A percentile compares a stretch with the other conserved stretches of the same genome.
Conservation (phyloP, 2,888 invertebrate genomes). For the Netelia fuscicornis region DNA sequence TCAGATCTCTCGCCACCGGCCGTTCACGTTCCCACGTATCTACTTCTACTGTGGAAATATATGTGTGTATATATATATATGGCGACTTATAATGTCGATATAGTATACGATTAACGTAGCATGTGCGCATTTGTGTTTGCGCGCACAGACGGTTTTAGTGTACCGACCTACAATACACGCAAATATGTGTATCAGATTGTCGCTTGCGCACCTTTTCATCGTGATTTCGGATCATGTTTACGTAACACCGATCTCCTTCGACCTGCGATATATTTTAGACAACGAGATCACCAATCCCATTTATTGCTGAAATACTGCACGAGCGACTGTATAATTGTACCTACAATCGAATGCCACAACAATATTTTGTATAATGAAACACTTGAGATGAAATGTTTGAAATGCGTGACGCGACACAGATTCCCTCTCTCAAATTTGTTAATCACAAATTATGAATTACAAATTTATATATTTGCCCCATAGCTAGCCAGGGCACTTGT, state of each 20-base stretch:
- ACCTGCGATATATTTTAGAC: slow-evolving; percentile 24
- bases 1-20: slow-evolving; percentile 55
- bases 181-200: slow-evolving; percentile 56
- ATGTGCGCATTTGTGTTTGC: not conserved
- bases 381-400: not conserved
- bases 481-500: no score
- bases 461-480: no score
- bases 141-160: not conserved
- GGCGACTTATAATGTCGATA: not conserved
- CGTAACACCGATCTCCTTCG: slow-evolving; percentile 48
- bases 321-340: slow-evolving; percentile 30
- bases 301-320: not conserved
- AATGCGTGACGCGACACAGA: not conserved
- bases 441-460: no score
- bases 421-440: no score
- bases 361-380: not conserved
- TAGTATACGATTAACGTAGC: slow-evolving; percentile 8
- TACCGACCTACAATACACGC: slow-evolving; percentile 20
- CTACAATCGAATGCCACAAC: slow-evolving; percentile 10
- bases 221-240: slow-evolving; percentile 58
- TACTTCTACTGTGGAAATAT: not conserved
- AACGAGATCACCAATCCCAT: slow-evolving; percentile 37
- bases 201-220: slow-evolving; percentile 55
- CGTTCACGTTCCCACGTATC: slow-evolving; percentile 51
- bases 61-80: slow-evolving; percentile 6